Evolutionary conservation across 2,113 vertebrate genomes (phyloP), one percentile per base, ranked within the genome.

Genomic region (Proterorhinus semilunaris): DNA sequence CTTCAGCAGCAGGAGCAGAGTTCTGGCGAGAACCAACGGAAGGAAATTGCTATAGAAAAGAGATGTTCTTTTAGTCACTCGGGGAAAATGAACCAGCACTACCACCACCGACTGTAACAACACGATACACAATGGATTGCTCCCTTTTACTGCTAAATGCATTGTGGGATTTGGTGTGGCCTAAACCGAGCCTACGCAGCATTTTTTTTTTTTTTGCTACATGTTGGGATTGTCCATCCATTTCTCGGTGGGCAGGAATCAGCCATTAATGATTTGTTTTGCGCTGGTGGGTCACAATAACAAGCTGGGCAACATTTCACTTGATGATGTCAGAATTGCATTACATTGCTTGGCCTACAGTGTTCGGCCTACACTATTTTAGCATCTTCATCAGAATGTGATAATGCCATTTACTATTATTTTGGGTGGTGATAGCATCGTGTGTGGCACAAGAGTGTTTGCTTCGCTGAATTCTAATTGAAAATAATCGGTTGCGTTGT

Each of bases 31-130:
- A 61, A 48, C 50, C 66, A 66, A 53, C 1, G 66, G 21, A 77
- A 68, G 12, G 71, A 71, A 75, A 63, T 65, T 42, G 12, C 79
- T 48, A 42, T 42, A 15, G 15, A 71, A 2, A 66, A 52, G 49
- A 67, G 46, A 0, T 53, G 17, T 66, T 52, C 8, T 54, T 68
- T 62, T 8, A 55, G 27, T 36, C 46, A 67, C 4, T 44, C 21
- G 21, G 66, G 6, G 47, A 57, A 0, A 68, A 54, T 65, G 63
- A 27, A 16, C 42, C 43, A 2, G 6, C n/a, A n/a, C n/a, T n/a
- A n/a, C n/a, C n/a, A n/a, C n/a, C 36, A 55, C 16, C 53, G 1
- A 63, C 12, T 43, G 10, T 6, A 7, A 12, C 57, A 61, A 27
- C 17, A 55, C 12, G 11, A 13, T 43, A 8, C 12, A 61, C 8